These are phyloP conservation scores for Oceanites oceanicus DNA, from an alignment of 2,113 vertebrate species.

Conservation along the genomic window DNA sequence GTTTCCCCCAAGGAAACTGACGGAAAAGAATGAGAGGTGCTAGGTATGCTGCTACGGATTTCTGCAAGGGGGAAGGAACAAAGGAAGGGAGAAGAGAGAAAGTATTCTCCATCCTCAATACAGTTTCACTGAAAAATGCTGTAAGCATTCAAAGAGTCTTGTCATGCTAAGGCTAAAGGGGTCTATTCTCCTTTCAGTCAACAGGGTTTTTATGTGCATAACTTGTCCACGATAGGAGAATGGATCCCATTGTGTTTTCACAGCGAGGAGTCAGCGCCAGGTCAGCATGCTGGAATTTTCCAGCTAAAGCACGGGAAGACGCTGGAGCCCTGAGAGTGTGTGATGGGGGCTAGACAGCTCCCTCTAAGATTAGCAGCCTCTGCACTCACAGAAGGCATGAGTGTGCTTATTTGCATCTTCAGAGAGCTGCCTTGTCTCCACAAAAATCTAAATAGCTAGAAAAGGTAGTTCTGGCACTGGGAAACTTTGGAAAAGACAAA, in stretches of 20 bases:
- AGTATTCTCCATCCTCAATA: background rate
- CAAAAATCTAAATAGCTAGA: background rate
- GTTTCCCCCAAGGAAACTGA: background rate
- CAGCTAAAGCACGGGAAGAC: background rate
- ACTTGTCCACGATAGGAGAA: background rate
- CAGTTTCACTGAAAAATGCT: background rate
- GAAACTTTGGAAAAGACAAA: background rate
- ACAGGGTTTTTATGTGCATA: background rate
- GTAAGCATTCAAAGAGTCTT: background rate
- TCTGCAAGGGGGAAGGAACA: background rate
- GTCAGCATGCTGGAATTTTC: background rate
- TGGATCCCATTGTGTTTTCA: conserved; percentile 10
- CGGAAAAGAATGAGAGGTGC: background rate
- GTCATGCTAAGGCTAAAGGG: background rate
- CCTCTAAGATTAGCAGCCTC: background rate
- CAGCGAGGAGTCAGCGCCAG: background rate
- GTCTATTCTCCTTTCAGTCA: background rate
- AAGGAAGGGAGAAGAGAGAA: background rate
- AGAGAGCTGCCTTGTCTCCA: background rate
- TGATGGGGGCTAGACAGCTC: background rate
- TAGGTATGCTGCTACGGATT: background rate
- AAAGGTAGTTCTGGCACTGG: background rate
- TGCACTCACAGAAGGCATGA: background rate
- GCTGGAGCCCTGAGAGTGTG: background rate
- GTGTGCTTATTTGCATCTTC: background rate